phyloP scores from a whole-genome alignment of 2,888 invertebrate species.

The Aphelenchoides bicaudatus region DNA sequence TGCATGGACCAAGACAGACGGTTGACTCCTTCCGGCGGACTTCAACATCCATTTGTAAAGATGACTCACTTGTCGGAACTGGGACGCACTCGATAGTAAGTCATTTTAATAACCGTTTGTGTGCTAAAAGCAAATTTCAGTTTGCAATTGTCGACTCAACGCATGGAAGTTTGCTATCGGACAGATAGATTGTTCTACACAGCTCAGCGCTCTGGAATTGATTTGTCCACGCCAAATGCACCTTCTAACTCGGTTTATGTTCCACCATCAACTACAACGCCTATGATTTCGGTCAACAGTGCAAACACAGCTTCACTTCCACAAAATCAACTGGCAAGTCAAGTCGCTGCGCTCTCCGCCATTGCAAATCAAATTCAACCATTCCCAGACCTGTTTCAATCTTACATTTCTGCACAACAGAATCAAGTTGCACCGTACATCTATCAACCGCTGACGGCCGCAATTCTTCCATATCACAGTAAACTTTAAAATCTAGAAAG shows the following conservation, averaged over 20 bases:
- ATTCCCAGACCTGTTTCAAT: slow-evolving; percentile 31
- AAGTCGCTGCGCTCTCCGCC: slow-evolving; percentile 28
- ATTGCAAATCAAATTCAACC: slow-evolving; percentile 24
- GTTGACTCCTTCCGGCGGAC: slow-evolving; percentile 72
- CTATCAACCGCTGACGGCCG: slow-evolving; percentile 46
- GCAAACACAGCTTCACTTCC: no score
- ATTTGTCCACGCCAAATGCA: neutral
- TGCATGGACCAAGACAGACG: slow-evolving; percentile 94
- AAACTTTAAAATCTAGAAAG: neutral
- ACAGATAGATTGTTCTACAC: slow-evolving; percentile 22
- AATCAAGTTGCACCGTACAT: slow-evolving; percentile 46
- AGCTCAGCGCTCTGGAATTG: slow-evolving; percentile 9
- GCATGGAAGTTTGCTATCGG: slow-evolving; percentile 53
- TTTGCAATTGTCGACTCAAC: slow-evolving; percentile 37
- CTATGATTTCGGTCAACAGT: neutral
- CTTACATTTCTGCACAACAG: slow-evolving; percentile 31
- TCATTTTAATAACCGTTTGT: slow-evolving; percentile 7
- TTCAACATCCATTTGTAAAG: slow-evolving; percentile 55
- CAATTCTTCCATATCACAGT: slow-evolving; percentile 47
- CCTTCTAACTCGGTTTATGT: slow-evolving; percentile 34
- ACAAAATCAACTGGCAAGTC: slow-evolving; percentile 20
- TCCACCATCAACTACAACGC: slow-evolving; percentile 16
- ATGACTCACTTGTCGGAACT: slow-evolving; percentile 51
- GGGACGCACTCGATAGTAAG: slow-evolving; percentile 44
- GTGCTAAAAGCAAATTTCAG: slow-evolving; percentile 21